Base-by-base conservation (phyloP, 2,888 invertebrate genomes). In the Troides aeacus region DNA sequence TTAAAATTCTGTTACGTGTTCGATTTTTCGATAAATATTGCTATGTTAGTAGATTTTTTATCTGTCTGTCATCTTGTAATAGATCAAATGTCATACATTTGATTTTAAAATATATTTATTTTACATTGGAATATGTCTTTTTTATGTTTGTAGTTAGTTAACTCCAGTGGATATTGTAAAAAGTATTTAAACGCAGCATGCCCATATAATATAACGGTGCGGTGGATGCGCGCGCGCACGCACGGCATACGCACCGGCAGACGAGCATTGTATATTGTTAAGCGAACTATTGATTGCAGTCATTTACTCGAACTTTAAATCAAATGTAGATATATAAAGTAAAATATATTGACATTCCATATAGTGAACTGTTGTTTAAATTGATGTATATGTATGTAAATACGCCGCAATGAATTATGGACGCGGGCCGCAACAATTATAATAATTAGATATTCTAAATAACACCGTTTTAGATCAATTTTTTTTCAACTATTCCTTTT, bases 281-380 rank as follows among this genome's bases (percentile, higher is more conserved):
- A 89, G 87, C 81, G 81, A 30, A 80, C 83, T 87, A 88, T 83
- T 88, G 82, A 85, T 87, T 90, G 86, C 88, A 85, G 86, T 86
- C 86, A 84, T 87, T 85, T 86, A 87, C 83, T 87, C 84, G 82
- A 84, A 85, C 82, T 85, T 83, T 78, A 88, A 89, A 89, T 88
- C 85, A 84, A 88, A 84, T 92, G 91, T 92, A 92, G 92, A 90
- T 91, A 88, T 46, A 46, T 85, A 84, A 91, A 89, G 84, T 90
- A 89, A 91, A 92, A 92, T 92, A 92, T 92, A 92, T 90, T 90
- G 90, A 92, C 92, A 92, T 92, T 92, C 92, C 92, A 92, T 88
- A 92, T 85, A 88, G 87, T 86, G 89, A 79, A 84, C 75, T 89
- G 89, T 91, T 91, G 90, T 91, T 91, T 91, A 88, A 87, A 88